These are phyloP conservation scores for Poliocrania exsul DNA, from an alignment of 2,797 vertebrate species.

Conservation along the genomic window DNA sequence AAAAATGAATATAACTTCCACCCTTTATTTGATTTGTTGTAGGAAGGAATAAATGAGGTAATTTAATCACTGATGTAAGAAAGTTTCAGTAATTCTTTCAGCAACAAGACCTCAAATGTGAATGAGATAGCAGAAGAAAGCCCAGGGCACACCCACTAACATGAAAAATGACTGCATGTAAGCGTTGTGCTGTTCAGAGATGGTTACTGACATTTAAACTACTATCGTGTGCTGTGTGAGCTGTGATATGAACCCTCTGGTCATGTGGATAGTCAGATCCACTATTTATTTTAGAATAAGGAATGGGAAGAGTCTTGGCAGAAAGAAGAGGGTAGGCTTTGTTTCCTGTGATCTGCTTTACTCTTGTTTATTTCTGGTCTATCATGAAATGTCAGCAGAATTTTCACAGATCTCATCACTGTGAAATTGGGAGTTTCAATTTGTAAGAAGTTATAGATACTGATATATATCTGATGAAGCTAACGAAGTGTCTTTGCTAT, in stretches of 20 bases:
- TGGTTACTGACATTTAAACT: slow-evolving; percentile 34
- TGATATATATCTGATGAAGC: not conserved
- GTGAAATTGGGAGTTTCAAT: not conserved
- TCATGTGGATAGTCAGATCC: not conserved
- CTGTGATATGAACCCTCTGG: not conserved
- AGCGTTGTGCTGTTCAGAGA: not conserved
- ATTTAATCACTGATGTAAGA: slow-evolving; percentile 37
- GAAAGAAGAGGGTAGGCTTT: not conserved
- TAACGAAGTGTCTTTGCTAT: not conserved
- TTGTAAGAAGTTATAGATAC: not conserved
- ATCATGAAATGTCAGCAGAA: not conserved
- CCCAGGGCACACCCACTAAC: not conserved
- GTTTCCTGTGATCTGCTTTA: not conserved
- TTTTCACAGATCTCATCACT: not conserved
- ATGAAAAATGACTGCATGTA: not conserved
- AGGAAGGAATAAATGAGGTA: slow-evolving; percentile 49
- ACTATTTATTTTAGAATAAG: not conserved
- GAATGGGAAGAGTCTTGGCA: fast-evolving
- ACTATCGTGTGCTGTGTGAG: not conserved
- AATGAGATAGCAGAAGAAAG: not conserved
- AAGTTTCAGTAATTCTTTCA: slow-evolving; percentile 51
- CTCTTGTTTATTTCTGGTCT: not conserved
- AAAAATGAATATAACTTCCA: slow-evolving; percentile 56
- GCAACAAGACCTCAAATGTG: slow-evolving; percentile 12
- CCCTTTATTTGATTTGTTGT: slow-evolving; percentile 61